phyloP scores from a whole-genome alignment of 2,797 vertebrate species.

The Steatocranus sp. region DNA sequence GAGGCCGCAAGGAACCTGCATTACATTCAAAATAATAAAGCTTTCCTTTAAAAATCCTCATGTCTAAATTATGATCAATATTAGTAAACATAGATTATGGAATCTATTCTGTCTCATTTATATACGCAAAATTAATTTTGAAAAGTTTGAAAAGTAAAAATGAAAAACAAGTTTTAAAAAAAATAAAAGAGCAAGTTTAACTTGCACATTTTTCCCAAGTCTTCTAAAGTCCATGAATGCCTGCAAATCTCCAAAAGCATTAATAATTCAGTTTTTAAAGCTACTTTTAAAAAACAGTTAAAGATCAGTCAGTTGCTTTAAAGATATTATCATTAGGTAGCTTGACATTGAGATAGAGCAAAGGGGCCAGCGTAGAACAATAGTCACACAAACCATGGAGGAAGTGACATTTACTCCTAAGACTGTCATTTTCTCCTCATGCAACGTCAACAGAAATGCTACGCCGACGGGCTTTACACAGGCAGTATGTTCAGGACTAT shows the following conservation, averaged over 20 bases:
- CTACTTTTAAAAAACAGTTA: neutral
- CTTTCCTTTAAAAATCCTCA: neutral
- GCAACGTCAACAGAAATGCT: neutral
- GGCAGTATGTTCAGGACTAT: constrained; percentile 4
- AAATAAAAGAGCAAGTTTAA: neutral
- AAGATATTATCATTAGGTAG: neutral
- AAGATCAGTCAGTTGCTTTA: neutral
- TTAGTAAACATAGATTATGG: neutral
- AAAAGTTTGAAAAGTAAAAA: neutral
- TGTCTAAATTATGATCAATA: neutral
- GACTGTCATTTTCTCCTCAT: neutral
- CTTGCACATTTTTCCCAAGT: neutral
- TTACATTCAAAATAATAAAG: neutral
- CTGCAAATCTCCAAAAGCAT: neutral
- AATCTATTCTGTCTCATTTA: neutral
- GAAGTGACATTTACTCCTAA: neutral
- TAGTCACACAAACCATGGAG: neutral
- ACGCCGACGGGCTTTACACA: neutral
- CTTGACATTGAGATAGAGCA: neutral
- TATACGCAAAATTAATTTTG: neutral
- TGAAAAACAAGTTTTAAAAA: fast-evolving
- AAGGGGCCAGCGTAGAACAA: neutral
- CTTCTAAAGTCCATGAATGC: neutral
- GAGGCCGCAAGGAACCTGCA: neutral
- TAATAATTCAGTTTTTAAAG: neutral